Evolutionary conservation across 2,888 invertebrate genomes (phyloP), one percentile per base, ranked within the genome.

Genomic region (Stictocephala bisonia): DNA sequence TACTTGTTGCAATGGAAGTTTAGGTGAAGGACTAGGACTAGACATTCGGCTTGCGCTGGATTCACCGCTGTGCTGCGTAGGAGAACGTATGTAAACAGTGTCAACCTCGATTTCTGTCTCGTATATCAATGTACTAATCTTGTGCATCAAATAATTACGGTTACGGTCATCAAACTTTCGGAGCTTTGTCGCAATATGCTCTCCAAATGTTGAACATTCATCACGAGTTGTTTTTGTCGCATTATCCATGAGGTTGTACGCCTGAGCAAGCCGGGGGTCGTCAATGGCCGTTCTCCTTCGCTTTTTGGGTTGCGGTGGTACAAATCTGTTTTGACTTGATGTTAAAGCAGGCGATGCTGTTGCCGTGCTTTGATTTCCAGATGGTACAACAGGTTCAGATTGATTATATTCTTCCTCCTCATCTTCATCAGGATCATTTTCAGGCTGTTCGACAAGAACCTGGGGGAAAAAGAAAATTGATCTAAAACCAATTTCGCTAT

Each of bases 81-180:
- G 44, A 44, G 44, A 44, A 44, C 44, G 44, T 44, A 44, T 44
- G 44, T 44, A 4, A 44, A 44, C 44, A 44, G 44, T 44, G 44
- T 44, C 44, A 44, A 44, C 44, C 44, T 44, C 44, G 44, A 44
- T 44, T 44, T 44, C 44, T 44, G 44, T 44, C 44, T 44, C 44
- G 44, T 44, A 44, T 44, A n/a, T 44, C 44, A 44, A 44, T 44
- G 51, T 51, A 51, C 51, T 51, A 51, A 51, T 51, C 51, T 51
- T 51, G 51, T 51, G 51, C 51, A 51, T 51, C 51, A 51, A 51
- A 51, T 51, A 51, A 51, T 51, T 51, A 51, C 51, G 18, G 13
- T 51, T 51, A 51, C 51, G 51, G 51, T 51, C 51, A 51, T 51
- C 51, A 51, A 51, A 51, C 51, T 51, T 51, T 51, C 44, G 44